phyloP scores from a whole-genome alignment of 2,888 invertebrate species.

The Busseola fusca region DNA sequence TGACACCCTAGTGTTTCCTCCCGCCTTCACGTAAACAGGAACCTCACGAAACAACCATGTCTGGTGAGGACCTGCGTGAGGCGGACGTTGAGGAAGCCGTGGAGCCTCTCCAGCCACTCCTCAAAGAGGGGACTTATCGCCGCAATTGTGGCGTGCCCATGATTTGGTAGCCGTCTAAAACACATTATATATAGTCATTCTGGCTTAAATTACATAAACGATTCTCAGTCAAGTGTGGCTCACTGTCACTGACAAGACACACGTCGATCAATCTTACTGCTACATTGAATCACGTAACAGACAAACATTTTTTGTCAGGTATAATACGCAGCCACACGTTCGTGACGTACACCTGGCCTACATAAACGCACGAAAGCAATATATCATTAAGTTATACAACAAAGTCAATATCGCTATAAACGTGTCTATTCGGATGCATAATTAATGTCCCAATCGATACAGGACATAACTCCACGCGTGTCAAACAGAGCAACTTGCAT shows the following conservation, averaged over 20 bases:
- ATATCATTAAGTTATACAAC: constrained; percentile 52
- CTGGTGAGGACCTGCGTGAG: too few relatives aligned
- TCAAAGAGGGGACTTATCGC: too few relatives aligned
- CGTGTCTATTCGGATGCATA: constrained; percentile 37
- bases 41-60: too few relatives aligned
- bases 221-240: constrained; percentile 19
- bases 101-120: too few relatives aligned
- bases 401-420: constrained; percentile 55
- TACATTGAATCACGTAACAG: constrained; percentile 39
- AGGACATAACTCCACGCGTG: constrained; percentile 60
- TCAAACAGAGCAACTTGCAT: constrained; percentile 56
- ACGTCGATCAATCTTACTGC: constrained; percentile 34
- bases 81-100: too few relatives aligned
- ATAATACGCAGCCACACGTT: constrained; percentile 4
- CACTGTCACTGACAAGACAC: constrained; percentile 20
- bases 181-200: neutral
- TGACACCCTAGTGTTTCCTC: too few relatives aligned
- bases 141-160: too few relatives aligned
- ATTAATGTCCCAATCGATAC: constrained; percentile 55
- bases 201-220: constrained; percentile 4
- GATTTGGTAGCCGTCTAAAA: neutral
- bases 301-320: constrained; percentile 25
- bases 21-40: too few relatives aligned
- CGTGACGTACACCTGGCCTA: constrained; percentile 37
- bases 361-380: constrained; percentile 34